These are phyloP conservation scores for Chiloscyllium punctatum DNA, from an alignment of 2,797 vertebrate species.

Conservation along the genomic window DNA sequence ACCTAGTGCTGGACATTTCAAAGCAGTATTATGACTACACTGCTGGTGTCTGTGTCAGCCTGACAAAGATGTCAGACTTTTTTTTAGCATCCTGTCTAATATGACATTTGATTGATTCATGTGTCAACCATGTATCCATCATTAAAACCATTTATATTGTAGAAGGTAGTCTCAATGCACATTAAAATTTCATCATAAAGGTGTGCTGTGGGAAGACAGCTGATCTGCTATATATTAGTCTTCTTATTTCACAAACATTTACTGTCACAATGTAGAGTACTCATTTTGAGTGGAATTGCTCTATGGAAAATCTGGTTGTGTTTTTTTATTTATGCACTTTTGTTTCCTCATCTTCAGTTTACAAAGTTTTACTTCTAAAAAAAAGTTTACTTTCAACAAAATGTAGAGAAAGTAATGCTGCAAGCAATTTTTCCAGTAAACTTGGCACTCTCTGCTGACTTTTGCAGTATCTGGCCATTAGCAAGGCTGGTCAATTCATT, in stretches of 20 bases:
- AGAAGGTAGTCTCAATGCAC: conserved; percentile 49
- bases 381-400: conserved; percentile 52
- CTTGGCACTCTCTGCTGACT: conserved; percentile 74
- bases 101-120: conserved; percentile 51
- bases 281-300: not conserved
- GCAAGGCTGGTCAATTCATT: conserved; percentile 68
- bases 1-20: not conserved
- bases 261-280: not conserved
- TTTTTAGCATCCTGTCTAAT: not conserved
- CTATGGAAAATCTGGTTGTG: not conserved
- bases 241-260: conserved; percentile 30
- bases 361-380: conserved; percentile 41
- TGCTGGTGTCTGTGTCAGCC: not conserved
- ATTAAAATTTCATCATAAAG: conserved; percentile 59
- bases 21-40: not conserved
- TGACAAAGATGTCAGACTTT: conserved; percentile 29
- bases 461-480: conserved; percentile 70
- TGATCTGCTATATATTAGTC: conserved; percentile 44
- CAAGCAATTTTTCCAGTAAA: conserved; percentile 72
- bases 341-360: not conserved
- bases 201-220: conserved; percentile 48
- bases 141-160: conserved; percentile 57
- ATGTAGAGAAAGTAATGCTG: conserved; percentile 53
- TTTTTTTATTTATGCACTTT: not conserved
- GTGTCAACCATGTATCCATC: conserved; percentile 54